These are phyloP conservation scores for Pogonomyrmex californicus DNA, from an alignment of 1,140 invertebrate genomes.

Conservation along the genomic window DNA sequence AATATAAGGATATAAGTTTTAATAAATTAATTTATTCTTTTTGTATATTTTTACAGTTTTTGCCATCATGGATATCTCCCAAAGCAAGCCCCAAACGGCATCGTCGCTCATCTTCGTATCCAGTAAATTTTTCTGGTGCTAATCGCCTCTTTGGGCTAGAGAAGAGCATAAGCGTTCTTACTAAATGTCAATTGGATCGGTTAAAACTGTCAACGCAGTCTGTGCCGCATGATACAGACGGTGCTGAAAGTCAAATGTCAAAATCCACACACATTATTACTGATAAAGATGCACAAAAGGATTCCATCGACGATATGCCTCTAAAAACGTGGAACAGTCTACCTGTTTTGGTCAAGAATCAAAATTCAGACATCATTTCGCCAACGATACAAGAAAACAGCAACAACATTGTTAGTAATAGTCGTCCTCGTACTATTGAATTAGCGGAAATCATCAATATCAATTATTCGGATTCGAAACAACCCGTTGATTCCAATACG, in stretches of 20 bases:
- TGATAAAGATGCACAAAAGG: slow-evolving; percentile 9
- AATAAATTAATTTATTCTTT: background rate
- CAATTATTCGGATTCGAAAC: slow-evolving; percentile 77
- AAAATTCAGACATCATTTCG: slow-evolving; percentile 47
- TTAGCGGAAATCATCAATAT: slow-evolving; percentile 80
- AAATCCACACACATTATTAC: background rate
- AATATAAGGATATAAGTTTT: background rate
- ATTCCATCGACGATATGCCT: slow-evolving; percentile 50
- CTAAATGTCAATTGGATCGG: slow-evolving; percentile 61
- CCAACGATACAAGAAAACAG: slow-evolving; percentile 8
- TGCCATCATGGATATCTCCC: slow-evolving; percentile 76
- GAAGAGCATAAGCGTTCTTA: slow-evolving; percentile 22
- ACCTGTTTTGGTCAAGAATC: slow-evolving; percentile 73
- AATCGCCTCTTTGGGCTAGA: slow-evolving; percentile 53
- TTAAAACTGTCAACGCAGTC: slow-evolving; percentile 28
- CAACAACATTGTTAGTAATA: slow-evolving; percentile 37
- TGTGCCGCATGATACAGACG: background rate
- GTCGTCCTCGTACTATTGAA: slow-evolving; percentile 62
- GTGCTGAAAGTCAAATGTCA: background rate
- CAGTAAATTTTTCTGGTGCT: slow-evolving; percentile 76
- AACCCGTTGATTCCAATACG: slow-evolving; percentile 18
- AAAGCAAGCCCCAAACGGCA: slow-evolving; percentile 80
- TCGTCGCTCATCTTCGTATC: slow-evolving; percentile 81
- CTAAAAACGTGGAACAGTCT: slow-evolving; percentile 81
- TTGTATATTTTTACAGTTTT: slow-evolving; percentile 75